Evolutionary conservation across 1,140 invertebrate species (phyloP), one percentile per base, ranked within the genome.

Genomic region (Archegozetes longisetosus): DNA sequence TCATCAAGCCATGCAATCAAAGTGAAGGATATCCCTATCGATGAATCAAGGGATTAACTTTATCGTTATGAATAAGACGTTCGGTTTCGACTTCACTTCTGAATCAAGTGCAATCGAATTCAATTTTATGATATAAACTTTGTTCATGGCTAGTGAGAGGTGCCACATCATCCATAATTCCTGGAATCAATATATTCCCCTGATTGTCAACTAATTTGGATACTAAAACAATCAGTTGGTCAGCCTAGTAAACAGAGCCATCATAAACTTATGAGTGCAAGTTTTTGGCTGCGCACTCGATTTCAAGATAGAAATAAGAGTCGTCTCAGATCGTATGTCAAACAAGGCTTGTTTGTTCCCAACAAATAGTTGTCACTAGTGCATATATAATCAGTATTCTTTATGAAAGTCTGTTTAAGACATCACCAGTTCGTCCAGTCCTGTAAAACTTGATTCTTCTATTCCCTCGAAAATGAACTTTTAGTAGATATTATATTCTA

Each of bases 331-430:
- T 94, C 94, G 76, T 98, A 98, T 1, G 93, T 98, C 47, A 98
- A 80, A 71, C 94, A 98, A 0, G 95, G 95, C 70, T 94, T 94
- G 13, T 82, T 85, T 40, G 85, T 97, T 6, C 94, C 94, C 22
- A 98, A 72, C 95, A 94, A 98, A 69, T 98, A 98, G 75, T 97
- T 98, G 70, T 98, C 95, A 48, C 92, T 96, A 68, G 98, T 97
- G 70, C 92, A 97, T 28, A 96, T 88, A 75, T 82, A 96, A 71
- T 98, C 93, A 0, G 93, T 82, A 70, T 81, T 78, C 66, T 74
- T 77, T 17, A 97, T 77, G 70, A 95, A 98, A 55, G 72, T 75
- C 58, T 71, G 91, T 90, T 62, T 78, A 75, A 3, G 80, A 70
- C 62, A 80, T 74, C 1, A 98, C 74, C 17, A 96, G 72, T 2